These are phyloP conservation scores for Acanthisitta chloris DNA, from an alignment of 2,113 vertebrate genomes.

Conservation along the genomic window DNA sequence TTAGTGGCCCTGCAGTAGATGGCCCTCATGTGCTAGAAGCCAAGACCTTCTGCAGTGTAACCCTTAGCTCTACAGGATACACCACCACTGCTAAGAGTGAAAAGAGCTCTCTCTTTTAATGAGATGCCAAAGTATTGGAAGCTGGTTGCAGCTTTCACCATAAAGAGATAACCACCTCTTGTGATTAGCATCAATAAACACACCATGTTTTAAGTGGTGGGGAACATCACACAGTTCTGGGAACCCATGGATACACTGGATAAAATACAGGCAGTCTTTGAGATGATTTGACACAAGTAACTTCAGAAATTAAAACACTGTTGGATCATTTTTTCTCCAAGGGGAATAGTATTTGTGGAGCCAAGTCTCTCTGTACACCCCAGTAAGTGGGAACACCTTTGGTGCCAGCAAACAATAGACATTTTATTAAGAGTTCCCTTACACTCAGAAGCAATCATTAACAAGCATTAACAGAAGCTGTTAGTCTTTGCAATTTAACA, in stretches of 20 bases:
- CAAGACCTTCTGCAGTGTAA: background rate
- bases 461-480: background rate
- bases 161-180: background rate
- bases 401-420: background rate
- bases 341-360: background rate
- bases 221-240: background rate
- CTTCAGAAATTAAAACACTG: background rate
- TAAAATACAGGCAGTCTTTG: background rate
- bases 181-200: background rate
- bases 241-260: background rate
- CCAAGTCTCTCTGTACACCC: background rate
- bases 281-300: background rate
- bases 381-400: background rate
- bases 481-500: background rate
- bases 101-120: background rate
- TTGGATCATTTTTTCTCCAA: background rate
- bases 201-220: rapidly evolving
- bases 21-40: background rate
- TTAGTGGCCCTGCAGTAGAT: background rate
- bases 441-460: background rate
- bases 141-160: background rate
- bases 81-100: rapidly evolving
- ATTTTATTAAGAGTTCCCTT: background rate
- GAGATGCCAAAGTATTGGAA: background rate
- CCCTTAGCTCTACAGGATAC: background rate